A percentile compares a stretch with the other conserved stretches of the same genome.
phyloP scores from a whole-genome alignment of 2,888 invertebrate genomes.

The Pachymerium ferrugineum region DNA sequence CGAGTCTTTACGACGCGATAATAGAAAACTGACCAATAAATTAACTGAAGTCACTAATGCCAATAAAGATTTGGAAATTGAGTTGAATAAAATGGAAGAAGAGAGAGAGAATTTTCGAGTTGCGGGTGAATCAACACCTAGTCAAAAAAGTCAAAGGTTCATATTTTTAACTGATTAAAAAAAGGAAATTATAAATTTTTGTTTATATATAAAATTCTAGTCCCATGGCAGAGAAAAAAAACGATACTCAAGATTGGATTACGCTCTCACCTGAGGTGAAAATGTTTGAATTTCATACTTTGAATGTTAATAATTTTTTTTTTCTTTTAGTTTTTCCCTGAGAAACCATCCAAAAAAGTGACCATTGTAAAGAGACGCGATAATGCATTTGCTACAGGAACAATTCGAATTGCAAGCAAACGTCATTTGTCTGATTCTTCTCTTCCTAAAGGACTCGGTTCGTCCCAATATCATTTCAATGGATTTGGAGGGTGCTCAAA shows the following conservation, averaged over 20 bases:
- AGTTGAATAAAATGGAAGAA: neutral
- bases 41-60: too few species aligned
- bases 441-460: neutral
- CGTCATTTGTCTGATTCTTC: neutral
- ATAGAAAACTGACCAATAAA: neutral
- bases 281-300: neutral
- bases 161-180: too few species aligned
- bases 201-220: neutral
- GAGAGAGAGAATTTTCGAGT: conserved; percentile 3
- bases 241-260: neutral
- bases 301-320: neutral
- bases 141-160: too few species aligned
- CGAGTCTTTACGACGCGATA: neutral
- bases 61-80: neutral
- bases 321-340: neutral
- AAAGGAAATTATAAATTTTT: too few species aligned
- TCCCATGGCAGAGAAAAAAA: neutral
- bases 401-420: neutral
- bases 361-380: neutral
- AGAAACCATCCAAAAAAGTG: neutral
- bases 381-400: neutral
- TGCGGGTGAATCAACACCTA: too few species aligned
- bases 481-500: neutral
- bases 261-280: neutral
- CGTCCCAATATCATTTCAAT: neutral